These are phyloP conservation scores for Glyphotaelius pellucidus DNA, from an alignment of 2,888 invertebrate species.

Conservation along the genomic window DNA sequence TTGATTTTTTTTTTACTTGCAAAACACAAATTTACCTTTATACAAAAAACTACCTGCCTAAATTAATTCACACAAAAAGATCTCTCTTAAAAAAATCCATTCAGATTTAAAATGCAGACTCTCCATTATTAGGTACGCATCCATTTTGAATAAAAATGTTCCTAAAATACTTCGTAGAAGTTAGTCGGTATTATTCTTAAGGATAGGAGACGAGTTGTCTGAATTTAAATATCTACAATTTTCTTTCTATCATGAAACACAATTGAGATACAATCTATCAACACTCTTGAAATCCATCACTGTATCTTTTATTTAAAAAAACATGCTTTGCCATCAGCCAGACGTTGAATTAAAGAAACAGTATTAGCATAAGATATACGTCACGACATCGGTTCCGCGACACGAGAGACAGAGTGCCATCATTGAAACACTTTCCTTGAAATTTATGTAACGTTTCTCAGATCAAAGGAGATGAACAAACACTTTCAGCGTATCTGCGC, in stretches of 20 bases:
- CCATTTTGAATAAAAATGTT: too few species aligned
- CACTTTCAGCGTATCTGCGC: constrained; percentile 30
- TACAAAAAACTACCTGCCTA: too few species aligned
- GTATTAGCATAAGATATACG: not conserved
- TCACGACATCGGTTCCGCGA: not conserved
- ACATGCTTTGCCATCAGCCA: not conserved
- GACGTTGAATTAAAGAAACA: not conserved
- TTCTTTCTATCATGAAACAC: not conserved
- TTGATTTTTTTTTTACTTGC: too few species aligned
- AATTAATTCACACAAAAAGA: too few species aligned
- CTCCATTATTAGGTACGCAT: too few species aligned
- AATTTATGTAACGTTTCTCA: constrained; percentile 32
- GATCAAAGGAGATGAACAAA: constrained; percentile 42
- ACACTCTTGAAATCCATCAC: not conserved
- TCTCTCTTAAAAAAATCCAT: too few species aligned
- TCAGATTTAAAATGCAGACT: too few species aligned
- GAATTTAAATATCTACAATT: too few species aligned
- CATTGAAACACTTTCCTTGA: constrained; percentile 34
- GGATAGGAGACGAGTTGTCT: too few species aligned
- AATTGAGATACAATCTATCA: not conserved
- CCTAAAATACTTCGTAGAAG: too few species aligned
- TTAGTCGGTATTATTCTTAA: too few species aligned
- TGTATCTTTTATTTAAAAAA: not conserved
- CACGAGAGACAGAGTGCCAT: not conserved
- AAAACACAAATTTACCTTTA: too few species aligned